These are phyloP conservation scores for Cairina moschata DNA, from an alignment of 2,113 vertebrate genomes.

Conservation along the genomic window DNA sequence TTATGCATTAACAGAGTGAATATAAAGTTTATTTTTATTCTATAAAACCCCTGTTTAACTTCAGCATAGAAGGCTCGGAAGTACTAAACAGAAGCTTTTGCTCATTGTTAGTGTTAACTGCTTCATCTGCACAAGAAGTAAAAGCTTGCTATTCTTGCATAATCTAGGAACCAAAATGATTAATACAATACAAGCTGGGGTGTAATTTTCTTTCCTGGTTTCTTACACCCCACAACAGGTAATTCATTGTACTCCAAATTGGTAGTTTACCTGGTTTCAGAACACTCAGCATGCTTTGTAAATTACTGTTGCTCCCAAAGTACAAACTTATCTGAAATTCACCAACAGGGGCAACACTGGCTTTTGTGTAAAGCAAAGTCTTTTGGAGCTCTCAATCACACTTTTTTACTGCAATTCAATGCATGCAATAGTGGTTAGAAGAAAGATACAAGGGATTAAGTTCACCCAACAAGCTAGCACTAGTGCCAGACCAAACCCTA, in stretches of 20 bases:
- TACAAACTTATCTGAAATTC: not conserved
- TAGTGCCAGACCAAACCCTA: not conserved
- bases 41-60: not conserved
- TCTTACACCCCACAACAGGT: not conserved
- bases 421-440: fast-evolving
- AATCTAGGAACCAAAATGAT: not conserved
- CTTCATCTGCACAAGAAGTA: not conserved
- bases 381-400: not conserved
- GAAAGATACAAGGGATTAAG: not conserved
- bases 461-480: not conserved
- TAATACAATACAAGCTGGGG: not conserved
- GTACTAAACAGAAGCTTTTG: not conserved
- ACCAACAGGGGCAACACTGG: not conserved
- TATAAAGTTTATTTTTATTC: not conserved
- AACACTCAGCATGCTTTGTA: not conserved
- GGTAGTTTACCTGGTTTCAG: not conserved
- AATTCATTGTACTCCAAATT: not conserved
- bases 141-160: not conserved
- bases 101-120: not conserved
- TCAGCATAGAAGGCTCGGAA: not conserved
- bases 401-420: not conserved
- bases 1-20: not conserved
- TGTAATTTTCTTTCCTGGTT: not conserved
- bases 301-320: not conserved
- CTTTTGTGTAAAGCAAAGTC: not conserved